Percentiles rank a stretch among this genome's conserved stretches.
These are phyloP conservation scores for Paradisaea rubra DNA, from an alignment of 2,113 vertebrate genomes.

Conservation along the genomic window DNA sequence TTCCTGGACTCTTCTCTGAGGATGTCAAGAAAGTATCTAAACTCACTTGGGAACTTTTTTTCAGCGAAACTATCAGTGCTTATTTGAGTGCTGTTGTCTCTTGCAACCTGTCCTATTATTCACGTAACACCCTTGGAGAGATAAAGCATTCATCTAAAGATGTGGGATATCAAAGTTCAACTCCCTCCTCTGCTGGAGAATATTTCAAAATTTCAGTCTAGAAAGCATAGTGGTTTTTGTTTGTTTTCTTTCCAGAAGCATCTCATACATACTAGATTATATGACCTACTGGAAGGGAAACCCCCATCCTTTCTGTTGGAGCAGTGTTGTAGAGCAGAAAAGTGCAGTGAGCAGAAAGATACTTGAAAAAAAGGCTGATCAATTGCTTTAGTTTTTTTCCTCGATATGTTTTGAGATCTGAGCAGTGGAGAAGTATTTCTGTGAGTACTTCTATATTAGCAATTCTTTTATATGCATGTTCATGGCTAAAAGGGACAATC, in stretches of 20 bases:
- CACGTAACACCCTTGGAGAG: background rate
- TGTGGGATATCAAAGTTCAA: background rate
- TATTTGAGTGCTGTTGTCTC: background rate
- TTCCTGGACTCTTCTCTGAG: background rate
- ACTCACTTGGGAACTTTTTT: background rate
- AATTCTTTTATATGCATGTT: background rate
- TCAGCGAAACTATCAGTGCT: background rate
- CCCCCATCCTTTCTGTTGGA: background rate
- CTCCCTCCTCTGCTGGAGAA: background rate
- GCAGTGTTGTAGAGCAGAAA: background rate
- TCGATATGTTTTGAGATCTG: background rate
- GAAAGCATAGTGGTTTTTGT: background rate
- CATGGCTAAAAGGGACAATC: background rate
- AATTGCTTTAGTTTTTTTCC: background rate
- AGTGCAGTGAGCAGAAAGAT: background rate
- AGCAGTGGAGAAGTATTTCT: background rate
- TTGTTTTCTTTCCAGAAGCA: background rate
- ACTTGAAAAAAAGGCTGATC: background rate
- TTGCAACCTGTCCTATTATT: background rate
- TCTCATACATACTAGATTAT: background rate
- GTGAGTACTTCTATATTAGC: background rate
- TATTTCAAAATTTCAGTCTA: background rate
- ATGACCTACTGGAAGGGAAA: background rate
- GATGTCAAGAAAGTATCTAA: background rate
- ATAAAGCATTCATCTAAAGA: background rate